phyloP scores from a whole-genome alignment of 1,140 invertebrate genomes.

The Probaryconus sp. region DNA sequence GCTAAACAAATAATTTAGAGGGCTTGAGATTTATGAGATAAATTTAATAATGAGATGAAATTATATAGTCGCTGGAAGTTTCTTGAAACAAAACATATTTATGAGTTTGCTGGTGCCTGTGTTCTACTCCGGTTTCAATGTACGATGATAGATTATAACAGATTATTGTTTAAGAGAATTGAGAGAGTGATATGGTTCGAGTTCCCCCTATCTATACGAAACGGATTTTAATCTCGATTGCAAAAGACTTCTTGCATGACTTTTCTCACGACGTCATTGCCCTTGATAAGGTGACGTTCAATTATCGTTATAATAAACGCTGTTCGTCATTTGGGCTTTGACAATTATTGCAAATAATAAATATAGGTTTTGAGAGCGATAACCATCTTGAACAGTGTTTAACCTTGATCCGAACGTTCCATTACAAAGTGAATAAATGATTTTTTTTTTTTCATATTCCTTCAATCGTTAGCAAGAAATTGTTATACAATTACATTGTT shows the following conservation, averaged over 20 bases:
- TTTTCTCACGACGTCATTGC: slow-evolving; percentile 50
- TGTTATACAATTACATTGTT: no score
- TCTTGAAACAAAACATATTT: slow-evolving; percentile 35
- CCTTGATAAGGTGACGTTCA: slow-evolving; percentile 44
- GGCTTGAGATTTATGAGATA: slow-evolving; percentile 21
- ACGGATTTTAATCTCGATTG: slow-evolving; percentile 42
- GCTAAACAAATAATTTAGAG: background rate
- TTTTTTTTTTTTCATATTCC: no score
- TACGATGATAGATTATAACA: slow-evolving; percentile 39
- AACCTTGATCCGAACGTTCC: no score
- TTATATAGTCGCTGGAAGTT: slow-evolving; percentile 17
- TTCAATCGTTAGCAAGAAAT: no score
- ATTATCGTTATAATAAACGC: slow-evolving; percentile 31
- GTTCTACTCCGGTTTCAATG: slow-evolving; percentile 11
- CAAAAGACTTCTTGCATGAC: slow-evolving; percentile 9
- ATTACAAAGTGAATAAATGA: no score
- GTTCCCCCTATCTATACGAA: slow-evolving; percentile 34
- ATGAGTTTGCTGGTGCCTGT: slow-evolving; percentile 1
- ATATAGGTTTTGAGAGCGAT: no score
- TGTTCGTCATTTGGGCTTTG: slow-evolving; percentile 19
- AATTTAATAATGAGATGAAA: slow-evolving; percentile 42
- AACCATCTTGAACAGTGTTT: background rate
- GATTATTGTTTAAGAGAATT: slow-evolving; percentile 41
- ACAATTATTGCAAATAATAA: slow-evolving; percentile 21
- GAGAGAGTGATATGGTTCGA: slow-evolving; percentile 46